A percentile compares a stretch with the other conserved stretches of the same genome.
phyloP scores from a whole-genome alignment of 30 jellyfish, hydroid and myxozoan species.

The Sanderia malayensis region DNA sequence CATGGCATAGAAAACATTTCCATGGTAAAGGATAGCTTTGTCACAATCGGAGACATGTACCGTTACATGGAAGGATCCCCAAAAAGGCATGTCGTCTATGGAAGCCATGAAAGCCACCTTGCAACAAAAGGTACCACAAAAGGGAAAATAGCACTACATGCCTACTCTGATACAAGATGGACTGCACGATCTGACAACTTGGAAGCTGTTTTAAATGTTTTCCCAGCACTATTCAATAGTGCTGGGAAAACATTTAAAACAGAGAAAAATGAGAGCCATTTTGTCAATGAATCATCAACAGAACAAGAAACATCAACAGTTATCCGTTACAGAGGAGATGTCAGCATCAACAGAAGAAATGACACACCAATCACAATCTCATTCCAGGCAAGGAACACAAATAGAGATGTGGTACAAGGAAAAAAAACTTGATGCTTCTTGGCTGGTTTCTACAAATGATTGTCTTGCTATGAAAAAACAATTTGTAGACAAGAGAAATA shows the following conservation, averaged over 20 bases:
- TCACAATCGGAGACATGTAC: background rate
- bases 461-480: conserved; percentile 10
- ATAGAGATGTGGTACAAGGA: conserved; percentile 26
- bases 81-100: too few species aligned
- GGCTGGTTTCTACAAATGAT: conserved; percentile 18
- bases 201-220: background rate
- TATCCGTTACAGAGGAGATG: too few species aligned
- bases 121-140: background rate
- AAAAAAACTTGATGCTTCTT: background rate
- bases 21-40: background rate
- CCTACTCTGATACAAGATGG: conserved; percentile 21
- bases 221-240: background rate
- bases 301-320: background rate
- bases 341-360: background rate
- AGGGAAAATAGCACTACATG: conserved; percentile 4
- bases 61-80: conserved; percentile 8
- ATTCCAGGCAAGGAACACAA: conserved; percentile 12
- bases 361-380: conserved; percentile 4
- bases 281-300: background rate
- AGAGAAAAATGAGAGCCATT: background rate
- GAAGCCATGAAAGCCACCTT: background rate
- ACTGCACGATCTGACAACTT: conserved; percentile 12
- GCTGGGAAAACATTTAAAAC: background rate
- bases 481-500: conserved; percentile 1
- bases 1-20: conserved; percentile 1